These are phyloP conservation scores for Typhlichthys eigenmanni DNA, from an alignment of 2,797 vertebrate species.

Conservation along the genomic window DNA sequence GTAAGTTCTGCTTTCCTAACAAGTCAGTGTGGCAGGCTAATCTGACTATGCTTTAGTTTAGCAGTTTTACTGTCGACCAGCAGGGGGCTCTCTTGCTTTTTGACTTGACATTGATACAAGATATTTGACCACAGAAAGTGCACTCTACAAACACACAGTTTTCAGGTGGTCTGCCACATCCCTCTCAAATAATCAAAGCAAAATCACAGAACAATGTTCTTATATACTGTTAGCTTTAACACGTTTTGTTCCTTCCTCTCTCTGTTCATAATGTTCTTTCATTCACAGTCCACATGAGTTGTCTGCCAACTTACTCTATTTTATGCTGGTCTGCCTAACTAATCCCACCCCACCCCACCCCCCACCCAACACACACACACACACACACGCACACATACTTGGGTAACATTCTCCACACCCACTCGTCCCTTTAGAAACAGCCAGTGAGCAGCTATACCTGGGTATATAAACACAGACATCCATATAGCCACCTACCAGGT, in stretches of 20 bases:
- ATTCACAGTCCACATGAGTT: conserved; percentile 5
- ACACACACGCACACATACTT: conserved; percentile 54
- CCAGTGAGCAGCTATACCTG: conserved; percentile 75
- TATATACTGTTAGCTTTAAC: neutral
- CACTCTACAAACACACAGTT: too few species aligned
- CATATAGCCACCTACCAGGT: conserved; percentile 73
- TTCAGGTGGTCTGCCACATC: too few species aligned
- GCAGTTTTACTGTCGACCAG: too few species aligned
- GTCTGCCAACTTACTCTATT: conserved; percentile 11
- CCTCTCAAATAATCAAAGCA: too few species aligned
- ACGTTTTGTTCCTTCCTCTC: neutral
- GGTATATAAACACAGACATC: conserved; percentile 78
- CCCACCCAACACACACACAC: too few species aligned
- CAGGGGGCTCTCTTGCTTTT: too few species aligned
- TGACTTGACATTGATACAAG: too few species aligned
- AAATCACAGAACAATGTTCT: conserved; percentile 15
- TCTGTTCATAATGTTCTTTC: conserved; percentile 17
- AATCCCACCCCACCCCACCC: neutral
- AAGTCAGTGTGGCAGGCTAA: too few species aligned
- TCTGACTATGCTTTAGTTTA: too few species aligned
- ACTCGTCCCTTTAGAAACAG: conserved; percentile 66
- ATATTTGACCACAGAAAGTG: too few species aligned
- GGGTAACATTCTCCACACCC: too few species aligned
- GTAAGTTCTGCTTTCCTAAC: too few species aligned
- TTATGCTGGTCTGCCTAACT: conserved; percentile 8